Base-by-base conservation (phyloP, 2,797 vertebrate genomes). In the Merluccius polli region DNA sequence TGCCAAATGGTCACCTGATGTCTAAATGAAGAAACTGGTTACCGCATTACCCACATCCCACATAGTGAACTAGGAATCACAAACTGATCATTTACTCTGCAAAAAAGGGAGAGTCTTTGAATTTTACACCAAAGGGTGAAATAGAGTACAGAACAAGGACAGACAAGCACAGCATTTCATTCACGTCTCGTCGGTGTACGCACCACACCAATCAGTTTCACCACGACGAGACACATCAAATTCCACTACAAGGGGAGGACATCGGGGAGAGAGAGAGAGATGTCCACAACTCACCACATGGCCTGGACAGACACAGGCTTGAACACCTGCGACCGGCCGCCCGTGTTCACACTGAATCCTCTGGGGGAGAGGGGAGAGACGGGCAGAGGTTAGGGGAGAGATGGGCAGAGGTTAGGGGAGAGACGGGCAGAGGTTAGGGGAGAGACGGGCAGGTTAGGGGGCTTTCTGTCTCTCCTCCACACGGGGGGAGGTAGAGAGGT, bases 271-370 rank as follows among this genome's bases (percentile, higher is more conserved):
- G 44, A 52, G 13, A 44, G 13, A 44, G 13, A 48, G 16, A 7
- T n/a, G n/a, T 7, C 15, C 44, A 21, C 44, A 48, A 91, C 97
- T 79, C 88, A 99, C 98, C 98, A 99, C 98, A 99, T 99, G 89
- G 98, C 98, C 91, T 99, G 98, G 73, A 99, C 98, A 0, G 98
- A 99, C 15, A 99, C 98, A 0, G 98, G 98, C 85, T 99, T 99
- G 92, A 99, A 99, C 92, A 99, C 94, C 88, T 96, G 97, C 77
- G 96, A 96, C 77, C 94, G 95, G 70, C 96, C 97, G 0, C 95
- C 95, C 0, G 98, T 98, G 90, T 93, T 98, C 87, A 99, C 94
- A 0, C 97, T 99, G 93, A 99, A 99, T 10, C 98, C 98, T 2
- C 98, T 99, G 89, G 74, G 10, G 48, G 52, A 67, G 68, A 81